These are phyloP conservation scores for Parapsyche elsis DNA, from an alignment of 1,140 invertebrate species.

Conservation along the genomic window DNA sequence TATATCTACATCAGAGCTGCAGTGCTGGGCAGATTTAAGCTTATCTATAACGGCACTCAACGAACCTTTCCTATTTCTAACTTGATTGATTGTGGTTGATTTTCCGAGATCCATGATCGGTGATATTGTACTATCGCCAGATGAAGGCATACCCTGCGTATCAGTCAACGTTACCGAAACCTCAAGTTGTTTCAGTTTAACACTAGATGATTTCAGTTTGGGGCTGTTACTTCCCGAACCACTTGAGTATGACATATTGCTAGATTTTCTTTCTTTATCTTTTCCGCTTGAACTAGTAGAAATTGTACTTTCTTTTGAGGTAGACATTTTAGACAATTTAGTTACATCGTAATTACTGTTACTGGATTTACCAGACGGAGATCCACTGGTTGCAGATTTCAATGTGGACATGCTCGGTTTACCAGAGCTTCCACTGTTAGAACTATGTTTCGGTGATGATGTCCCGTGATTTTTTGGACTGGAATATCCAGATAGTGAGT, in stretches of 20 bases:
- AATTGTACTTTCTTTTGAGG: slow-evolving; percentile 64
- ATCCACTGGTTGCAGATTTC: slow-evolving; percentile 79
- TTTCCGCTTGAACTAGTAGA: slow-evolving; percentile 65
- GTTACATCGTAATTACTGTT: slow-evolving; percentile 63
- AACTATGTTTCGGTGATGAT: slow-evolving; percentile 80
- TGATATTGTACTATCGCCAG: slow-evolving; percentile 68
- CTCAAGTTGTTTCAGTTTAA: slow-evolving; percentile 77
- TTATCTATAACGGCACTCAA: slow-evolving; percentile 89
- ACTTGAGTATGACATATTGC: slow-evolving; percentile 65
- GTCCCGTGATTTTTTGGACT: slow-evolving; percentile 76
- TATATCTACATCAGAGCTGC: slow-evolving; percentile 64
- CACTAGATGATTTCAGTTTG: slow-evolving; percentile 73
- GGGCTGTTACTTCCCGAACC: slow-evolving; percentile 70
- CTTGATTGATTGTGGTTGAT: slow-evolving; percentile 68
- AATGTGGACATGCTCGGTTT: slow-evolving; percentile 90
- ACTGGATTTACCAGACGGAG: slow-evolving; percentile 65
- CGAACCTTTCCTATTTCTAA: slow-evolving; percentile 79
- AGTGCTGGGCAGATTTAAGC: slow-evolving; percentile 80
- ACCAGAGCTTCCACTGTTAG: slow-evolving; percentile 75
- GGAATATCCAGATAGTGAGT: slow-evolving; percentile 70
- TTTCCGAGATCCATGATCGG: slow-evolving; percentile 70
- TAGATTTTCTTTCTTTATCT: slow-evolving; percentile 74
- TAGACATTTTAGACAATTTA: slow-evolving; percentile 64
- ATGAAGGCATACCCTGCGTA: slow-evolving; percentile 58
- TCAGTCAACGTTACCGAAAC: slow-evolving; percentile 65